Base-by-base conservation (phyloP, 1,140 invertebrate species). In the Drosophila guanche region DNA sequence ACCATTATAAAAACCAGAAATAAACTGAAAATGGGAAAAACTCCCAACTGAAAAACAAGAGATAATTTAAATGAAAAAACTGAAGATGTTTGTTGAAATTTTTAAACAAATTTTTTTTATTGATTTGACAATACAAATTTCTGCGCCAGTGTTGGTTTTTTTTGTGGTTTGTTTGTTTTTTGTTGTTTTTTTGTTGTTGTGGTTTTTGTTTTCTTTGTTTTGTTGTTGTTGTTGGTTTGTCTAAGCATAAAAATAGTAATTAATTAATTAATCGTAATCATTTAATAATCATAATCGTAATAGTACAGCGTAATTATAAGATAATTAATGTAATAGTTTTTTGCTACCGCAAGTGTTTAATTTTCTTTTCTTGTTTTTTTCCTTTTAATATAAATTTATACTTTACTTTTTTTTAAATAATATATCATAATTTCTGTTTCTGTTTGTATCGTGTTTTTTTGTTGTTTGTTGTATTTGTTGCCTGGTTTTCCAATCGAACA, bases 301-400 rank as follows among this genome's bases (percentile, higher is more conserved):
- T 85, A 86, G 83, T 86, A 86, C 77, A 74, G 69, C 78, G 68
- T 88, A 88, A 88, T 88, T 81, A 81, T 88, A 88, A 76, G 62
- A 68, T 69, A 88, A 88, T 88, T 88, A 88, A 88, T 88, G 60
- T 88, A 88, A 88, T 88, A 88, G 83, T 88, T 88, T 79, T 76
- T 88, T 88, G 83, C 83, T 88, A 83, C 78, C 83, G 84, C 83
- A 88, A 83, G 79, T 86, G 68, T 33, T 33, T 33, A 7, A 2
- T 33, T 67, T 42, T 66, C 61, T 33, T 60, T 50, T 72, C 37
- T 68, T 66, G 29, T 57, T 68, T 37, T 57, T n/a, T 58, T 16
- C 60, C 68, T 45, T 50, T 62, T 76, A 60, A 67, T 76, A 60
- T 75, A 76, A 76, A 72, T 81, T 58, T 79, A 74, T 58, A 70